Conservation (phyloP, 2,797 vertebrate genomes). For the Clarias fuscus region DNA sequence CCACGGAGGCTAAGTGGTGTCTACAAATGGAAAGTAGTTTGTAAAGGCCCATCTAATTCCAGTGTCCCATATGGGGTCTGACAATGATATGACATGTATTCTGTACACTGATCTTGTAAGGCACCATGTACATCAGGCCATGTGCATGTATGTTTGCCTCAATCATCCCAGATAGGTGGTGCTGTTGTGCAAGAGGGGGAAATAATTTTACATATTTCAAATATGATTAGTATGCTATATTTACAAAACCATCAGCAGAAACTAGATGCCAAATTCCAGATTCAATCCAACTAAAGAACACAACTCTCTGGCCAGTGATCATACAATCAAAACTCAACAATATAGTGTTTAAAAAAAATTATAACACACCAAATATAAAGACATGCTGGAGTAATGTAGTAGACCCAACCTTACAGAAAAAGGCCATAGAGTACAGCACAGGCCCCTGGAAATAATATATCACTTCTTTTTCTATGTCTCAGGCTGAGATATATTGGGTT, state of each 20-base stretch:
- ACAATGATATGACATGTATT: not conserved
- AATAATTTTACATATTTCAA: not conserved
- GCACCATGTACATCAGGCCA: not conserved
- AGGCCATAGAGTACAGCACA: conserved; percentile 5
- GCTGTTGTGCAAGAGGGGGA: conserved; percentile 7
- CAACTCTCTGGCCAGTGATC: not conserved
- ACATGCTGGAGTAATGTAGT: not conserved
- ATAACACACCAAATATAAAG: not conserved
- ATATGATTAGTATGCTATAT: not conserved
- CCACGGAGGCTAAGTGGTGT: not conserved
- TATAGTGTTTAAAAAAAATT: not conserved
- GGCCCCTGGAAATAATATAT: not conserved
- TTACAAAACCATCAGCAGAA: not conserved
- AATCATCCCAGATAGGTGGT: conserved; percentile 11
- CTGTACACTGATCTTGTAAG: conserved; percentile 6
- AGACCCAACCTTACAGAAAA: conserved; percentile 19
- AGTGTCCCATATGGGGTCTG: conserved; percentile 10
- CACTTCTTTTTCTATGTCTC: conserved; percentile 26
- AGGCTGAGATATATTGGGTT: conserved; percentile 34
- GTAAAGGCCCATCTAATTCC: not conserved
- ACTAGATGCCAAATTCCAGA: not conserved
- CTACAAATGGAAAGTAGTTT: not conserved
- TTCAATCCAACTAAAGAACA: not conserved
- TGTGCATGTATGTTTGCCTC: not conserved
- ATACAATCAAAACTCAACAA: not conserved